Evolutionary conservation across 1,140 invertebrate genomes (phyloP), one percentile per base, ranked within the genome.

Genomic region (Acromyrmex heyeri): DNA sequence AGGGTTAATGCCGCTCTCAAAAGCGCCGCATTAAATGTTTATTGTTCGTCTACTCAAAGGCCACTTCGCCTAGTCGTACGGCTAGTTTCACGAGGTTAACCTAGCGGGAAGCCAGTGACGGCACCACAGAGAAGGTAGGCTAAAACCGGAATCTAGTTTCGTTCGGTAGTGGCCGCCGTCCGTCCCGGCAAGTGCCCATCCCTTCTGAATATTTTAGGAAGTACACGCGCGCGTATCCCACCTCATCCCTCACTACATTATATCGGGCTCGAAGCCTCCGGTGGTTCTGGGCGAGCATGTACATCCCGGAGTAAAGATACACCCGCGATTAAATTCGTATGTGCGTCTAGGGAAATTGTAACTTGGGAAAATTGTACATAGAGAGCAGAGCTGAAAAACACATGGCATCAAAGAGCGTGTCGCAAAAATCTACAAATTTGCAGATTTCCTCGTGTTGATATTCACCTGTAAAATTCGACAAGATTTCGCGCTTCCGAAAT

Each of bases 161-260:
- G 67, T 82, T 73, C 64, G 77, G 48, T n/a, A 44, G 64, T 44
- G 30, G 10, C 50, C 53, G 18, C 79, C 38, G 34, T 6, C 64
- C 69, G 55, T 50, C 79, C 55, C 69, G 69, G 79, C 44, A 82
- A 72, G 55, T 75, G 69, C 55, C 57, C 79, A 62, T 83, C 79
- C 79, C 69, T 83, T 83, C 69, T 83, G 79, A 83, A 83, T 83
- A 83, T 83, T 83, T 83, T 83, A 83, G 79, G 55, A 83, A 62
- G 69, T 83, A 61, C 67, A 38, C 55, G 79, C 61, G 76, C 34
- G 44, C 24, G 21, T 24, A 72, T 82, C 38, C 79, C 79, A 30
- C 30, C 62, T 55, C 12, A 12, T 3, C 18, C 55, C 67, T 27
- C 55, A 67, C 67, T 38, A 48, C 69, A 61, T 82, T 82, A 82